Percentiles rank a stretch among this genome's conserved stretches.
These are phyloP conservation scores for Drosophila ohnishii DNA, from an alignment of 1,140 invertebrate species.

Conservation along the genomic window DNA sequence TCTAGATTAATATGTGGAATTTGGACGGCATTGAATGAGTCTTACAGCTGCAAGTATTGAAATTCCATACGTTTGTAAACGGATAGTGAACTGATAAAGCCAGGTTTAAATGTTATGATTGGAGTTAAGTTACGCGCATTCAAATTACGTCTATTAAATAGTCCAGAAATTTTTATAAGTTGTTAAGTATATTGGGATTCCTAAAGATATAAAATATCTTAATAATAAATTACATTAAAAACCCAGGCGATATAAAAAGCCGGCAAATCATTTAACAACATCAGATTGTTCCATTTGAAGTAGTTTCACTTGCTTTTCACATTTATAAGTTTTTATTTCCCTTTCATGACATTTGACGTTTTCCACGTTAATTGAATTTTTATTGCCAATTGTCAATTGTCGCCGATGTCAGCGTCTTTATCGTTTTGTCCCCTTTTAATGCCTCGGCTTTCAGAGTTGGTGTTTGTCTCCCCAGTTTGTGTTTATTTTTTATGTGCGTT, in stretches of 20 bases:
- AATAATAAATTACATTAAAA: not conserved
- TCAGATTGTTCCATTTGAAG: not conserved
- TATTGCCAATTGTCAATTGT: slow-evolving; percentile 74
- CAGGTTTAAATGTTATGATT: not conserved
- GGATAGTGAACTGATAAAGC: not conserved
- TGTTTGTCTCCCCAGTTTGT: slow-evolving; percentile 10
- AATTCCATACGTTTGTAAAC: not conserved
- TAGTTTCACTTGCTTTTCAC: slow-evolving; percentile 37
- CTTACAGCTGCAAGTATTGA: slow-evolving; percentile 1
- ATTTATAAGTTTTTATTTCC: slow-evolving; percentile 30
- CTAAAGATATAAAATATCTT: too few species aligned
- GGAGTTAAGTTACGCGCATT: not conserved
- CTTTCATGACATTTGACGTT: slow-evolving; percentile 41
- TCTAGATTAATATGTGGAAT: not conserved
- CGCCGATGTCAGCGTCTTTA: slow-evolving; percentile 17
- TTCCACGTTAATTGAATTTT: slow-evolving; percentile 69
- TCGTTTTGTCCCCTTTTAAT: slow-evolving; percentile 19
- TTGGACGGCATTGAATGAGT: not conserved
- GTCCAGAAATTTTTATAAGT: too few species aligned
- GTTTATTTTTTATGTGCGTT: slow-evolving; percentile 62
- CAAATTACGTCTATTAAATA: not conserved
- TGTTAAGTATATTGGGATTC: not conserved
- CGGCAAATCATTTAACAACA: not conserved
- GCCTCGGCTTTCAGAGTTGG: slow-evolving; percentile 13
- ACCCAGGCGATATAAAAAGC: not conserved